A percentile compares a stretch with the other conserved stretches of the same genome.
phyloP scores from a whole-genome alignment of 1,140 invertebrate species.

The Arctopsyche grandis region DNA sequence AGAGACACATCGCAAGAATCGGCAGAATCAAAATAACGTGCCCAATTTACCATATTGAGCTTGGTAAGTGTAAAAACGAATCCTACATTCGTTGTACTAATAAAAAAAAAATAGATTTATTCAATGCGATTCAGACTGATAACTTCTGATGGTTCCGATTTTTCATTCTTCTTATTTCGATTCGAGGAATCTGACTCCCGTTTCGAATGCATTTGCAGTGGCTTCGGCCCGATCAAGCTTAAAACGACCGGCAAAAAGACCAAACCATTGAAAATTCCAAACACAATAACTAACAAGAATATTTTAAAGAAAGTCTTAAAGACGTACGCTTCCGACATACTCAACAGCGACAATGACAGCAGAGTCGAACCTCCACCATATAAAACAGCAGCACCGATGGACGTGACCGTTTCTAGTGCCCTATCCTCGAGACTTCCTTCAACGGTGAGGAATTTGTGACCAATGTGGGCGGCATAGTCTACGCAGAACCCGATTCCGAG shows the following conservation, averaged over 20 bases:
- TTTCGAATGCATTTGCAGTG: slow-evolving; percentile 57
- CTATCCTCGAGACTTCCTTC: slow-evolving; percentile 70
- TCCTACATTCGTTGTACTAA: no score
- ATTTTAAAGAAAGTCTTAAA: slow-evolving; percentile 86
- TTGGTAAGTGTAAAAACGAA: no score
- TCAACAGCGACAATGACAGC: slow-evolving; percentile 78
- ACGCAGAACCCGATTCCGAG: slow-evolving; percentile 89
- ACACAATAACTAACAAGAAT: slow-evolving; percentile 79
- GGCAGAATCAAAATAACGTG: no score
- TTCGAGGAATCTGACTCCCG: neutral
- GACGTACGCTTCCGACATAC: slow-evolving; percentile 79
- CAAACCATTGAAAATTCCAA: slow-evolving; percentile 81
- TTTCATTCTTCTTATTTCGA: neutral
- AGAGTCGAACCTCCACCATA: slow-evolving; percentile 84
- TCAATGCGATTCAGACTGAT: neutral
- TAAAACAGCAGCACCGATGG: slow-evolving; percentile 83
- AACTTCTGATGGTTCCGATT: neutral
- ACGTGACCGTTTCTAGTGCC: slow-evolving; percentile 74
- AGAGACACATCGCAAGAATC: no score
- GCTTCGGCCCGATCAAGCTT: slow-evolving; percentile 75
- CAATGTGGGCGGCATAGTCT: slow-evolving; percentile 89
- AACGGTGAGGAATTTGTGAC: slow-evolving; percentile 79
- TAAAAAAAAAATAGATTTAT: neutral
- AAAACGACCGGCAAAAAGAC: slow-evolving; percentile 79
- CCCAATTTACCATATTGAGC: no score